phyloP scores from a whole-genome alignment of 2,113 vertebrate genomes.

The Cavia porcellus region DNA sequence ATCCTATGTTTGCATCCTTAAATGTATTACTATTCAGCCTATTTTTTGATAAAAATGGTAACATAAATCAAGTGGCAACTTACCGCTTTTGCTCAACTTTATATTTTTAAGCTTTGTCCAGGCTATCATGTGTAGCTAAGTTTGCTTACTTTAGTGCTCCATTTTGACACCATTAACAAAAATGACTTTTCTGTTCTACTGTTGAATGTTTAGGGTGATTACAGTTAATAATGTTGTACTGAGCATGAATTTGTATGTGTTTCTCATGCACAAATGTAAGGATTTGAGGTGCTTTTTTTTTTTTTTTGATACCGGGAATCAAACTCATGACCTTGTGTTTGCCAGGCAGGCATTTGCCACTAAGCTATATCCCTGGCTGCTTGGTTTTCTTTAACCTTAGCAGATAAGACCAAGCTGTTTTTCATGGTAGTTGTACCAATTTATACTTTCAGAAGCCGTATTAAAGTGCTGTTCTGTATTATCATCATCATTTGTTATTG shows the following conservation, averaged over 20 bases:
- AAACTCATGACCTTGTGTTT: too few species aligned
- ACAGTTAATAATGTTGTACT: background rate
- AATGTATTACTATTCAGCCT: conserved; percentile 26
- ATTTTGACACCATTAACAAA: background rate
- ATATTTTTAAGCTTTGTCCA: conserved; percentile 24
- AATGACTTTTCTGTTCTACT: conserved; percentile 32
- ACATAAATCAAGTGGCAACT: conserved; percentile 22
- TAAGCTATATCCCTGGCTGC: too few species aligned
- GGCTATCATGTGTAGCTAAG: background rate
- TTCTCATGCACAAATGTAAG: background rate
- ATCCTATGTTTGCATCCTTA: conserved; percentile 10
- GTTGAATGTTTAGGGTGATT: conserved; percentile 50
- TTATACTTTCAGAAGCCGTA: background rate
- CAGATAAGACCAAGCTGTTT: conserved; percentile 50
- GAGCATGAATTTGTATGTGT: background rate
- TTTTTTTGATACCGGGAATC: too few species aligned
- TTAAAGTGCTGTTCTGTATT: background rate
- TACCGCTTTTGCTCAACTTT: background rate
- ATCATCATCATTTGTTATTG: conserved; percentile 10
- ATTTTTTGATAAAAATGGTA: conserved; percentile 43
- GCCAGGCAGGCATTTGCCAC: too few species aligned
- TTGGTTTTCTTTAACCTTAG: background rate
- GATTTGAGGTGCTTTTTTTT: background rate
- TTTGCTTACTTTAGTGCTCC: conserved; percentile 6
- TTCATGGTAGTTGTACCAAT: background rate